Conservation (phyloP, 2,888 invertebrate species). For the Eledone cirrhosa region DNA sequence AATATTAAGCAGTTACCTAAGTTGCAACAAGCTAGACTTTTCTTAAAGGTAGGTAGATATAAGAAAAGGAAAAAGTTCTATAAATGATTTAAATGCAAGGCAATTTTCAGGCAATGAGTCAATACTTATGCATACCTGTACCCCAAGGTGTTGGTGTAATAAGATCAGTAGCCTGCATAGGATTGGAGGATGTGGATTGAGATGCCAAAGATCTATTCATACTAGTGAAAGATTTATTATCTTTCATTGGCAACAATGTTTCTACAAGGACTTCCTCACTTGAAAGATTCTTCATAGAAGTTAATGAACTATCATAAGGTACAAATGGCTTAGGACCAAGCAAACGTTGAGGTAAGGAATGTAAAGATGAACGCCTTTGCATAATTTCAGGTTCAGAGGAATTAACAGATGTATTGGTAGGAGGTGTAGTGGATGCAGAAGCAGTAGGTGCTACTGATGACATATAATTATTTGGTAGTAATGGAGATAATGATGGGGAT, state of each 20-base stretch:
- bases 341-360: conserved; percentile 48
- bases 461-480: neutral
- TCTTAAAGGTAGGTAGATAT: no score
- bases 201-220: neutral
- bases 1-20: no score
- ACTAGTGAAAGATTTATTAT: neutral
- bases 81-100: no score
- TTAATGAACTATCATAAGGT: conserved; percentile 70
- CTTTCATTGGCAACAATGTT: conserved; percentile 10
- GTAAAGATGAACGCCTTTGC: conserved; percentile 38
- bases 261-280: conserved; percentile 1
- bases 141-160: conserved; percentile 16
- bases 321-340: conserved; percentile 58
- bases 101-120: no score
- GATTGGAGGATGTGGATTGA: neutral
- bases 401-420: neutral
- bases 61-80: no score
- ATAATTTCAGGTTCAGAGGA: neutral
- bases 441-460: neutral
- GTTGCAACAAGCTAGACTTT: no score
- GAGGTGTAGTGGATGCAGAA: neutral
- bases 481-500: neutral
- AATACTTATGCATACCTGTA: conserved; percentile 13
- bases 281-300: conserved; percentile 58
- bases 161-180: conserved; percentile 6